A percentile compares a stretch with the other conserved stretches of the same genome.
phyloP scores from a whole-genome alignment of 2,888 invertebrate species.

The Lycophotia porphyrea region DNA sequence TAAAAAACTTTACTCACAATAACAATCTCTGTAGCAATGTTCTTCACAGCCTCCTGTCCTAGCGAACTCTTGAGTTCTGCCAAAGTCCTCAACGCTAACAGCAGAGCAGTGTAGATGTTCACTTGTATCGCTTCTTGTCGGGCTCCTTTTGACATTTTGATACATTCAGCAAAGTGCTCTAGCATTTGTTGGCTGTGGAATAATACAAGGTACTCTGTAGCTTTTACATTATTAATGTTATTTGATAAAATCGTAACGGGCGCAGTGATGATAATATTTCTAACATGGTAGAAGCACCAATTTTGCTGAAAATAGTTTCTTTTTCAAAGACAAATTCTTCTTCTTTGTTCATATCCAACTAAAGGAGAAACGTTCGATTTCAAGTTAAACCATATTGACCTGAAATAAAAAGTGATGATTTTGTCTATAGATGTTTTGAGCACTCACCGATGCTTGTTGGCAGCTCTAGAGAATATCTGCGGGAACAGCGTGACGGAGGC shows the following conservation, averaged over 20 bases:
- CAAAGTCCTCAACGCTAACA: conserved; percentile 96
- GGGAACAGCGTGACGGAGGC: conserved; percentile 98
- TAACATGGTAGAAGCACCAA: too few relatives aligned
- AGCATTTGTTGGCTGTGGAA: conserved; percentile 95
- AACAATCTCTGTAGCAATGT: conserved; percentile 94
- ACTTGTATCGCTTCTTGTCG: conserved; percentile 98
- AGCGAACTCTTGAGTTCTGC: conserved; percentile 96
- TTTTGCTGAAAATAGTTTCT: too few relatives aligned
- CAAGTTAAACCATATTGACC: too few relatives aligned
- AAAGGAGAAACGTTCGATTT: too few relatives aligned
- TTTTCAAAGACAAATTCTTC: too few relatives aligned
- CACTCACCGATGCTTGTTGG: conserved; percentile 95
- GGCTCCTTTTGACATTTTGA: conserved; percentile 97
- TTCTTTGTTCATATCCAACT: too few relatives aligned
- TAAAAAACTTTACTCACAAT: conserved; percentile 88
- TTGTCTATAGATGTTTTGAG: neutral
- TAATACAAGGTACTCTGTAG: neutral
- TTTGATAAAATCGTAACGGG: too few relatives aligned
- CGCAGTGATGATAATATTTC: neutral
- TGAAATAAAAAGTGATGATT: too few relatives aligned
- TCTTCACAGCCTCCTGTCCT: conserved; percentile 97
- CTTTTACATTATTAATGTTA: too few relatives aligned
- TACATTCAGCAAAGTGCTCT: conserved; percentile 98
- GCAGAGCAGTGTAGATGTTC: conserved; percentile 98
- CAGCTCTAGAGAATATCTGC: conserved; percentile 97